Base-by-base conservation (phyloP, 2,797 vertebrate genomes). In the Glyptemys insculpta region DNA sequence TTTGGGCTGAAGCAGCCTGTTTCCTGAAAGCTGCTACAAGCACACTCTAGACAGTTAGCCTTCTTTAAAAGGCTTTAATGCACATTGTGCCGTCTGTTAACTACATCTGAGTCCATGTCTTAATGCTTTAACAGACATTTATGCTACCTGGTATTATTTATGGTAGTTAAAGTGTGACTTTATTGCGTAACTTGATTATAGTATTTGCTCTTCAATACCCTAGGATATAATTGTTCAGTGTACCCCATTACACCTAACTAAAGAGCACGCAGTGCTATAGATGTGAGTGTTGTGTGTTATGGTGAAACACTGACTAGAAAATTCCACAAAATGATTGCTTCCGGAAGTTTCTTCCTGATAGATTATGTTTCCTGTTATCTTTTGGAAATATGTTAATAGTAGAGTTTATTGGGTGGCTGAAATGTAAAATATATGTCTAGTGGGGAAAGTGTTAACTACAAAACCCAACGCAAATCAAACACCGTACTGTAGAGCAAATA, bases 211-310 rank as follows among this genome's bases (percentile, higher is more conserved):
- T 83, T 76, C 90, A 92, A 74, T 86, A 65, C 25, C 59, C 31
- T 85, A 44, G 57, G 62, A 74, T 7, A 79, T 14, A 89, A 93
- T 8, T 1, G 41, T 47, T 76, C 83, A 78, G 86, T 57, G n/a
- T 47, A 88, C 53, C 81, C 72, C 5, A 49, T 2, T n/a, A 12
- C 62, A 83, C 72, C 23, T 93, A 44, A n/a, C 37, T 81, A 87
- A 81, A 37, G 68, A 74, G 72, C 23, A 68, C 25, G 87, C 27
- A 54, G 37, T 65, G 44, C 81, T 25, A 79, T 5, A 93, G 76
- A 59, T 37, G 16, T 5, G 29, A 90, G 49, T 0, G 0, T 41
- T 87, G 85, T 56, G 68, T 0, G 0, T 14, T 25, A 34, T 37
- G n/a, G 1, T 87, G 44, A 87, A 88, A 88, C 23, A 44, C 5